These are phyloP conservation scores for Zosterops pallidus DNA, from an alignment of 2,113 vertebrate genomes.

Conservation along the genomic window DNA sequence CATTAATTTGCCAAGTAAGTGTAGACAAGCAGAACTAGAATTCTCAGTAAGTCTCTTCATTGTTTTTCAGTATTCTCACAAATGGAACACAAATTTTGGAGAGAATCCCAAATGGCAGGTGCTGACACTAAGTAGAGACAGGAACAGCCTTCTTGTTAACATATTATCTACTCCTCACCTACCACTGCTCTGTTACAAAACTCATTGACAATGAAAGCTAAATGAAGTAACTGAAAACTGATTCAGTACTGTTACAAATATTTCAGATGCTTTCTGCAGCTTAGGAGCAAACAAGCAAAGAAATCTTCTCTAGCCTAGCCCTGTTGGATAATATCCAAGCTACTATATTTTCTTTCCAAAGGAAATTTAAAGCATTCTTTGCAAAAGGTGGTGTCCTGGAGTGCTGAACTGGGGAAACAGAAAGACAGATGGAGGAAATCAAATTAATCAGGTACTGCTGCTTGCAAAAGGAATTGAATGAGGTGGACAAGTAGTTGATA, in stretches of 20 bases:
- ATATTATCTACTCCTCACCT: constrained; percentile 59
- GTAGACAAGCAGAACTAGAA: neutral
- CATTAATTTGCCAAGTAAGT: neutral
- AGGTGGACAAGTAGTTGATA: neutral
- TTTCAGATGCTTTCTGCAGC: neutral
- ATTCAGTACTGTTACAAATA: constrained; percentile 2
- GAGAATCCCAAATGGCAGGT: constrained; percentile 64
- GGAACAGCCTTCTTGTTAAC: constrained; percentile 64
- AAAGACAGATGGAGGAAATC: constrained; percentile 67
- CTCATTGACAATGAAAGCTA: constrained; percentile 62
- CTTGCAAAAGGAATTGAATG: constrained; percentile 45
- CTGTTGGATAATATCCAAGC: constrained; percentile 6
- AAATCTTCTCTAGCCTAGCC: neutral
- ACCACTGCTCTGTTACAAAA: constrained; percentile 57
- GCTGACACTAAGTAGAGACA: constrained; percentile 58
- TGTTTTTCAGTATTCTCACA: constrained; percentile 38
- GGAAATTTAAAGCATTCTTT: constrained; percentile 59
- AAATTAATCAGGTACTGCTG: constrained; percentile 52
- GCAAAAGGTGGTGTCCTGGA: constrained; percentile 62
- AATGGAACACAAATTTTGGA: constrained; percentile 54
- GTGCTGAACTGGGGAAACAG: constrained; percentile 43
- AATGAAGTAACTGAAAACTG: constrained; percentile 47
- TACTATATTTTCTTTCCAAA: constrained; percentile 44
- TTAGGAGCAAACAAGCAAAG: constrained; percentile 6
- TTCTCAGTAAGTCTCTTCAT: neutral